phyloP scores from a whole-genome alignment of 2,797 vertebrate species.

The Centroberyx gerrardi region DNA sequence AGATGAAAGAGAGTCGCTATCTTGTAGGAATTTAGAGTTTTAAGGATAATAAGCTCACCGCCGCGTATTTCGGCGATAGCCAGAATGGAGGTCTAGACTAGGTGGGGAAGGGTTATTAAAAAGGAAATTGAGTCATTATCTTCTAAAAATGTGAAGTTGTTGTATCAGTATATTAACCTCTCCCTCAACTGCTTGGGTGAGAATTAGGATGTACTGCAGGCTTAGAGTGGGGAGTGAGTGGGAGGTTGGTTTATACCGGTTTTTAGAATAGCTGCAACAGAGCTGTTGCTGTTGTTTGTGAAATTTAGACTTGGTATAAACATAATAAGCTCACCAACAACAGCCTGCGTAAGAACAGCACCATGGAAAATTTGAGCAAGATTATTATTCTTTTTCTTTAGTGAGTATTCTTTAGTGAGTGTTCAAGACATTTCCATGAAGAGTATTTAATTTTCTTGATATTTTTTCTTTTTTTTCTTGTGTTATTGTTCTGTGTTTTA shows the following conservation, averaged over 20 bases:
- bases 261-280: slow-evolving; percentile 3
- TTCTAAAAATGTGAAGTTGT: neutral
- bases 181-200: neutral
- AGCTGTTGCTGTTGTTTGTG: slow-evolving; percentile 21
- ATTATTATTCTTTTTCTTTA: neutral
- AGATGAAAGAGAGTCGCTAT: slow-evolving; percentile 45
- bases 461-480: neutral
- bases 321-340: slow-evolving; percentile 9
- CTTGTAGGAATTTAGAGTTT: slow-evolving; percentile 20
- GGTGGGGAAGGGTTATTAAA: slow-evolving; percentile 15
- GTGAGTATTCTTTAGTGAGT: neutral
- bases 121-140: slow-evolving; percentile 28
- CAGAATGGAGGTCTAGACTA: neutral
- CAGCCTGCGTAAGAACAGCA: slow-evolving; percentile 4
- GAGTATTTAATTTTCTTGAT: slow-evolving; percentile 8
- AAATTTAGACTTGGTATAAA: slow-evolving; percentile 33
- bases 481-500: slow-evolving; percentile 2
- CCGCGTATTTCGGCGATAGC: slow-evolving; percentile 30
- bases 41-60: slow-evolving; percentile 23
- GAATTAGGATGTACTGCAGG: neutral
- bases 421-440: slow-evolving; percentile 2
- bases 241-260: neutral
- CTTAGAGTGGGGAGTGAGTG: neutral
- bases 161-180: slow-evolving; percentile 8
- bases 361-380: neutral